Base-by-base conservation (phyloP, 2,888 invertebrate species). In the Zaprionus lineosus region DNA sequence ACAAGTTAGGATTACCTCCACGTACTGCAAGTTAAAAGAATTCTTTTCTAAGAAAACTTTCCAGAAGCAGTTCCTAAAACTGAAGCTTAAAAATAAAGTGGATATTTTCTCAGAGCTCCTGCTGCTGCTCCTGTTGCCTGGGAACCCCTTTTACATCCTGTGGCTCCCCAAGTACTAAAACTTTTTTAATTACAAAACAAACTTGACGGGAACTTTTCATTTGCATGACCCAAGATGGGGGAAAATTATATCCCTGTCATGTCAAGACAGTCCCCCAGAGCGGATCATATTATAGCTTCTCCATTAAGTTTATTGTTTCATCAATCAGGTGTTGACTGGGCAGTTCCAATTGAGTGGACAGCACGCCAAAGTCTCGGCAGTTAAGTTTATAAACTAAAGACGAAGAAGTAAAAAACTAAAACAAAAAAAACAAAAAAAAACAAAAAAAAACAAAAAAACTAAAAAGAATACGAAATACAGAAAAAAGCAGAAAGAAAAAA, bases 311-410 rank as follows among this genome's bases (percentile, higher is more conserved):
- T 81, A 83, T 77, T 75, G 79, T 78, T 82, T 75, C 85, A 75
- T 86, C 86, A 86, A 85, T 86, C 86, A 86, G 85, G 85, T 84
- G 84, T 78, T 86, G 85, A 86, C 84, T 85, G 83, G 83, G 70
- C 71, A 76, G 78, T 66, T 81, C 84, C 85, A 82, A 84, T 82
- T 74, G 74, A 84, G 77, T 77, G 62, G 77, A 43, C 50, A 56
- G 16, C 16, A 26, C n/a, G 26, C n/a, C 31, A 12, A 24, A 24
- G 4, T n/a, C 11, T 2, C 40, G 15, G 9, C 48, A 26, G 48
- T 37, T 7, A 21, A 21, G 21, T 8, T 8, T 8, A 24, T 2
- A 24, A 24, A 4, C 6, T 2, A 24, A 21, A 21, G 21, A 7
- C 3, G 7, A 7, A 7, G 7, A 7, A 7, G 3, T 5, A 5